These are phyloP conservation scores for Andrena marginata DNA, from an alignment of 2,888 invertebrate species.

Conservation along the genomic window DNA sequence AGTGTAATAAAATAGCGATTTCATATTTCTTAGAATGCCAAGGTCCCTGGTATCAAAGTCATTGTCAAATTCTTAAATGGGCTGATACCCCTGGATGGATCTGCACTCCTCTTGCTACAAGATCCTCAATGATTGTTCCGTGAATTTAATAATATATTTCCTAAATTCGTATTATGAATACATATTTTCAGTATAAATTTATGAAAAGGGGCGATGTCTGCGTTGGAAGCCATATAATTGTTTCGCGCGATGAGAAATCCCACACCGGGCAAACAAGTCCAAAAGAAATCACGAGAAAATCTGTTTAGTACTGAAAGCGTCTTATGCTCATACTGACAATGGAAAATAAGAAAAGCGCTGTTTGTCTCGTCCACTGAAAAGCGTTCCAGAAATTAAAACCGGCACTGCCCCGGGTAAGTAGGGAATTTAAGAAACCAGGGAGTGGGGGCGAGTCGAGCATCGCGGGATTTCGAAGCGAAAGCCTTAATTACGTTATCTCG, in stretches of 20 bases:
- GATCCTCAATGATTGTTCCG: not conserved
- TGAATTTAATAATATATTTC: too few species aligned
- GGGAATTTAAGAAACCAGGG: constrained; percentile 37
- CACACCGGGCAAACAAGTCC: not conserved
- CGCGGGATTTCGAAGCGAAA: constrained; percentile 70
- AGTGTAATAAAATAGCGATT: too few species aligned
- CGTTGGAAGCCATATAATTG: not conserved
- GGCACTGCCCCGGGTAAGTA: constrained; percentile 5
- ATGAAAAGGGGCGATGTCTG: not conserved
- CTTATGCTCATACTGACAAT: not conserved
- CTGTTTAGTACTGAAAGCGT: constrained; percentile 13
- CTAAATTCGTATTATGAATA: too few species aligned
- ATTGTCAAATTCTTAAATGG: too few species aligned
- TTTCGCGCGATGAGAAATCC: not conserved
- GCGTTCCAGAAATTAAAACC: constrained; percentile 34
- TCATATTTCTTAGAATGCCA: too few species aligned
- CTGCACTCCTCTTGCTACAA: too few species aligned
- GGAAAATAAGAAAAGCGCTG: constrained; percentile 5
- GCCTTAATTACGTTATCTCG: constrained; percentile 81
- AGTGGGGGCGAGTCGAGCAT: constrained; percentile 34
- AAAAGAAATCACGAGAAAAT: constrained; percentile 12
- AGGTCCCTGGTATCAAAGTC: too few species aligned
- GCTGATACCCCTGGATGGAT: too few species aligned
- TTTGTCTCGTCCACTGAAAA: constrained; percentile 8
- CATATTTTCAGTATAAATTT: too few species aligned